A percentile compares a stretch with the other conserved stretches of the same genome.
phyloP scores from a whole-genome alignment of 1,140 invertebrate species.

The Eurytemora carolleeae region DNA sequence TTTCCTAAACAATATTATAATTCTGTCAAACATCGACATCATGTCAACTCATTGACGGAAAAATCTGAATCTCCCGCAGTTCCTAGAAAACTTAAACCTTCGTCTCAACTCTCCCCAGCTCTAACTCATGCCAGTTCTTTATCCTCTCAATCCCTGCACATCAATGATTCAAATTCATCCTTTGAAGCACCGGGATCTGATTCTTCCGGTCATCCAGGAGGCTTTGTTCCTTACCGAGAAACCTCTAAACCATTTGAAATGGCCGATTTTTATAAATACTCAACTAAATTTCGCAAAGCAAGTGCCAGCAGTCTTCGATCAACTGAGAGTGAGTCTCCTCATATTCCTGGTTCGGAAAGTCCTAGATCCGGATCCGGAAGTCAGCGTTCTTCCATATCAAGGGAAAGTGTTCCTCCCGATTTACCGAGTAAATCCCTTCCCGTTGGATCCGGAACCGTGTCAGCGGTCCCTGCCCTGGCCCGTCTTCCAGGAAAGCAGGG shows the following conservation, averaged over 20 bases:
- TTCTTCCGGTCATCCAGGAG: constrained; percentile 15
- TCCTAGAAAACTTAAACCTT: constrained; percentile 7
- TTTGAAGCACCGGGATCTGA: constrained; percentile 13
- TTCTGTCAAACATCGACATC: neutral
- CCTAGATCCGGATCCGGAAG: neutral
- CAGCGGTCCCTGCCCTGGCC: neutral
- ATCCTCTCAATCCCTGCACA: neutral
- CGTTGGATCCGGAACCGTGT: neutral
- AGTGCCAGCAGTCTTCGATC: constrained; percentile 8
- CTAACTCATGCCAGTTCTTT: too few relatives aligned
- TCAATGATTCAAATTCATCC: neutral
- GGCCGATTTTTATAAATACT: constrained; percentile 93
- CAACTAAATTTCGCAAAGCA: constrained; percentile 51
- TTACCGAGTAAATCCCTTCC: neutral
- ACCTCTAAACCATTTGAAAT: constrained; percentile 88
- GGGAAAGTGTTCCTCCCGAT: neutral
- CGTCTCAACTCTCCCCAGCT: neutral
- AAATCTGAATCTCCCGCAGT: constrained; percentile 12
- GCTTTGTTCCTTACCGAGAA: constrained; percentile 70
- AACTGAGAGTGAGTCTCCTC: neutral
- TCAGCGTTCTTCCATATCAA: constrained; percentile 1
- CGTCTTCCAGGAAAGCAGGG: neutral
- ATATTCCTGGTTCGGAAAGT: neutral
- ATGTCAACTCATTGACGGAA: neutral
- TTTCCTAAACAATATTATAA: constrained; percentile 12